Evolutionary conservation across 2,113 vertebrate species (phyloP), one percentile per base, ranked within the genome.

Genomic region (Spea multiplicata): DNA sequence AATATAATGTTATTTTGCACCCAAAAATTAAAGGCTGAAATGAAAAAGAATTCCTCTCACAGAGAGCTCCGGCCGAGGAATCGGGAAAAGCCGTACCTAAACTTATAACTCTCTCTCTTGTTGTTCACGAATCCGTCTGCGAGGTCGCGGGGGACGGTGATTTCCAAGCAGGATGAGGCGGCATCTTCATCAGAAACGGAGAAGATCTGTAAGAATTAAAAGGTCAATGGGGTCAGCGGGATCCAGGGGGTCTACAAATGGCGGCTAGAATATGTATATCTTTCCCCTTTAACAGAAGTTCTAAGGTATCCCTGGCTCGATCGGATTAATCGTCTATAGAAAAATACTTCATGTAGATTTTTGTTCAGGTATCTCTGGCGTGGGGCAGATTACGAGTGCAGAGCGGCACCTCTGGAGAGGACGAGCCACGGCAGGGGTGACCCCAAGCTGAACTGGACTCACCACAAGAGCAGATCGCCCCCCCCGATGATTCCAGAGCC

Each of bases 121-220:
- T 99, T 98, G 90, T 99, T 99, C 80, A 99, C 75, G 72, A 97
- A 94, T n/a, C 97, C 96, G 78, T 98, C 96, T 30, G 94, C 93
- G 84, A 95, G 82, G 82, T 98, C 95, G 78, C 76, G 94, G 7
- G 96, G 97, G 71, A 99, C 82, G 4, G 91, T 73, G 82, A 99
- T 94, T 86, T 97, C 95, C 88, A 99, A 80, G 71, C 82, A 89
- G 14, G 91, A 83, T 66, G 88, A 68, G 7, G 83, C 68, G 44
- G 88, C 87, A 59, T 94, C 93, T 50, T 93, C 84, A 53, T 91
- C 89, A 71, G 90, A 88, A 83, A 95, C 76, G 49, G 93, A 94
- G 81, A 96, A 99, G 78, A 84, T 91, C 92, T 93, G 79, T 46
- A 74, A 85, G 85, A 45, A 48, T 6, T 44, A 44, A n/a, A 62